A percentile compares a stretch with the other conserved stretches of the same genome.
Evolutionary conservation across 92 coral and sea anemone species (phyloP).

Genomic region (Ricordea florida): DNA sequence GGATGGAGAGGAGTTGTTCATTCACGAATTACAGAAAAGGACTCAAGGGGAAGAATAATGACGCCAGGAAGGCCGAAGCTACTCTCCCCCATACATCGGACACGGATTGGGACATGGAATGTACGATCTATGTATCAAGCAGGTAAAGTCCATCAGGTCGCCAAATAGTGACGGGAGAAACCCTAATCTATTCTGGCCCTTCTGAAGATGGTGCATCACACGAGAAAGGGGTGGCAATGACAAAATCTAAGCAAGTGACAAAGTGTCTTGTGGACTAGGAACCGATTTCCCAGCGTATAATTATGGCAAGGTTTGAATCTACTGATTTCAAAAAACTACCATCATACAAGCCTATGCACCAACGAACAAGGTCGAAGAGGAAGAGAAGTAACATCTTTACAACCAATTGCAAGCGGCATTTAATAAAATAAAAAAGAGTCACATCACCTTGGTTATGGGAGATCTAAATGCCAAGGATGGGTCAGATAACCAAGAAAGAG

Average conservation of each 20-base stretch:
- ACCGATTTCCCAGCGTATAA: not conserved
- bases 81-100: not conserved
- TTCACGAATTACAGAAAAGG: no score
- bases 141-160: not conserved
- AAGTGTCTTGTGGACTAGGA: not conserved
- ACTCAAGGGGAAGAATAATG: no score
- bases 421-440: no score
- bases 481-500: not conserved
- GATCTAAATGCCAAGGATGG: not conserved
- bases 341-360: not conserved
- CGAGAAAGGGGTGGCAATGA: not conserved
- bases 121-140: not conserved
- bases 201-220: not conserved
- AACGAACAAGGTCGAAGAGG: no score
- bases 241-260: not conserved
- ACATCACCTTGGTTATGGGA: not conserved
- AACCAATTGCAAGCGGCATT: no score
- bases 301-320: not conserved
- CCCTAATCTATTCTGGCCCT: conserved; percentile 3
- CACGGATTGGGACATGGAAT: not conserved
- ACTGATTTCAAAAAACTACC: not conserved
- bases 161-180: not conserved
- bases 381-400: not conserved
- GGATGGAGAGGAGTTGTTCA: no score
- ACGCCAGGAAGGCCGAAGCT: no score